Percentiles rank a stretch among this genome's conserved stretches.
These are phyloP conservation scores for Nothoprocta perdicaria DNA, from an alignment of 2,113 vertebrate genomes.

Conservation along the genomic window DNA sequence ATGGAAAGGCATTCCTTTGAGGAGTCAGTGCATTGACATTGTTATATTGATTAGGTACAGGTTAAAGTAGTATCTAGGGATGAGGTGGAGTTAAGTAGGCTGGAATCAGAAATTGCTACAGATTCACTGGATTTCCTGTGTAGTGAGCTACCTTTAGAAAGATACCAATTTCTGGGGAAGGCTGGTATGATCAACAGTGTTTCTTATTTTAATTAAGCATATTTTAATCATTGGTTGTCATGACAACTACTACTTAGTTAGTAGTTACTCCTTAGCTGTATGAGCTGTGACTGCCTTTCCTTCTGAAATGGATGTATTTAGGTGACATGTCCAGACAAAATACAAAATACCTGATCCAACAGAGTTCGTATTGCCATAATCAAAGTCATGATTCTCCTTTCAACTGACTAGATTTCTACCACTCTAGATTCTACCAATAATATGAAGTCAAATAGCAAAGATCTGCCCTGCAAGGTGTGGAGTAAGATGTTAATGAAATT, in stretches of 20 bases:
- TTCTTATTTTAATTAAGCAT: not conserved
- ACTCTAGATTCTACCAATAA: not conserved
- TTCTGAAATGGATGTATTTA: not conserved
- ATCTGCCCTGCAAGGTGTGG: too few relatives aligned
- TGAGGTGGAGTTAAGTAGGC: not conserved
- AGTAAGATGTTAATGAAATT: not conserved
- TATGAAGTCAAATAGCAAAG: not conserved
- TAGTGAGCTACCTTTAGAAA: not conserved
- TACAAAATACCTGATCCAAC: not conserved
- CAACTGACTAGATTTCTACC: not conserved
- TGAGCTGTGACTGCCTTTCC: not conserved
- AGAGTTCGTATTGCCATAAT: not conserved
- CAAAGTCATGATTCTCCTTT: not conserved
- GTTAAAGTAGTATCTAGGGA: not conserved
- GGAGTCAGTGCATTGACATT: too few relatives aligned
- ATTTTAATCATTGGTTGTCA: not conserved
- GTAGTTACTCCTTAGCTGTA: too few relatives aligned
- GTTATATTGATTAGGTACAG: not conserved
- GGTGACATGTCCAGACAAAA: not conserved
- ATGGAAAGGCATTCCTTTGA: not conserved
- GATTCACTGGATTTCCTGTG: not conserved
- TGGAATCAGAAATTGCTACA: not conserved
- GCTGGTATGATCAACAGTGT: not conserved
- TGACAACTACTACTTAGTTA: not conserved
- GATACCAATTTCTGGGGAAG: not conserved